phyloP scores from a whole-genome alignment of 1,140 invertebrate genomes.

The Parapsyche elsis region DNA sequence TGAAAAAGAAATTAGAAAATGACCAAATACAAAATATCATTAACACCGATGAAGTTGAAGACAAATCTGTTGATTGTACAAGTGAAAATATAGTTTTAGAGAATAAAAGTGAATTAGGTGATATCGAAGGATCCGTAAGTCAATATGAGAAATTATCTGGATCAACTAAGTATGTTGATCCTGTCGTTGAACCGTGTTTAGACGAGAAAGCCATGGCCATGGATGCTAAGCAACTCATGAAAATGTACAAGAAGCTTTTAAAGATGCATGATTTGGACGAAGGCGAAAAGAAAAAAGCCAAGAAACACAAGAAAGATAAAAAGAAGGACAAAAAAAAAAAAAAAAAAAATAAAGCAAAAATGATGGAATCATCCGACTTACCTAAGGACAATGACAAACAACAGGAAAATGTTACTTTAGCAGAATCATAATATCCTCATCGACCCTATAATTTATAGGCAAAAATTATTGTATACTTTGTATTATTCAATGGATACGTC shows the following conservation, averaged over 20 bases:
- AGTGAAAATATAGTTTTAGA: background rate
- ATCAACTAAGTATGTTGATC: slow-evolving; percentile 63
- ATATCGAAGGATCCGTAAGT: slow-evolving; percentile 62
- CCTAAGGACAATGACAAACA: too few relatives aligned
- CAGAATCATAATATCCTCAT: too few relatives aligned
- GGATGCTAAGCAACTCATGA: slow-evolving; percentile 64
- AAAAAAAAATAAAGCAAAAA: slow-evolving; percentile 33
- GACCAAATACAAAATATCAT: background rate
- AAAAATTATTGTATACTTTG: too few relatives aligned
- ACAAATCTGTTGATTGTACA: slow-evolving; percentile 5
- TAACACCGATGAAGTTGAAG: background rate
- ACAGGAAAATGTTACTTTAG: too few relatives aligned
- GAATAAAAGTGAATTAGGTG: background rate
- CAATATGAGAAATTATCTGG: slow-evolving; percentile 64
- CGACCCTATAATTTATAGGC: too few relatives aligned
- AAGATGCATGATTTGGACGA: slow-evolving; percentile 64
- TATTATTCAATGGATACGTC: too few relatives aligned
- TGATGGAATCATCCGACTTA: too few relatives aligned
- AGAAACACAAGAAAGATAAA: slow-evolving; percentile 58
- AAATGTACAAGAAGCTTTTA: slow-evolving; percentile 66
- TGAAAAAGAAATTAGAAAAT: slow-evolving; percentile 65
- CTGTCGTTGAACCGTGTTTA: slow-evolving; percentile 57
- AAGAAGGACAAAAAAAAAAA: slow-evolving; percentile 45
- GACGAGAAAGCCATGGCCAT: slow-evolving; percentile 60
- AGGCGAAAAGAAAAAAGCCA: slow-evolving; percentile 61